phyloP scores from a whole-genome alignment of 1,140 invertebrate genomes.

The Adoxophyes honmai region DNA sequence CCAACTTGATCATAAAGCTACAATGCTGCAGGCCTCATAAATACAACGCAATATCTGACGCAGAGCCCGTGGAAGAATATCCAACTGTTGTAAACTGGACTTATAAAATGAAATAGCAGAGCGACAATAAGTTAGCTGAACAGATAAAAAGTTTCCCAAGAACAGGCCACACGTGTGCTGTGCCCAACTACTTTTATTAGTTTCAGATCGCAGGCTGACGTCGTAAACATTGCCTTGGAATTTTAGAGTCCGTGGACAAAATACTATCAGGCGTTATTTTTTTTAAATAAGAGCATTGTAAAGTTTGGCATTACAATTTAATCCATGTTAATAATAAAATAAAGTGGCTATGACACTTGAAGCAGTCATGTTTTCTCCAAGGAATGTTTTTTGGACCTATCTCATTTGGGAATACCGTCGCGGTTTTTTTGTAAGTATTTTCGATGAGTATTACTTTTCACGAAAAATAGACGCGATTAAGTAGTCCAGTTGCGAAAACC shows the following conservation, averaged over 20 bases:
- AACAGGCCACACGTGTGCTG: constrained; percentile 13
- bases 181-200: constrained; percentile 16
- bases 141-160: constrained; percentile 10
- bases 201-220: not conserved
- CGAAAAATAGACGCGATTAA: too few relatives aligned
- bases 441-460: too few relatives aligned
- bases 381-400: too few relatives aligned
- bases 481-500: too few relatives aligned
- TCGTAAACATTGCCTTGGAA: constrained; percentile 7
- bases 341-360: too few relatives aligned
- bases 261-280: not conserved
- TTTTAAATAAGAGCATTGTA: too few relatives aligned
- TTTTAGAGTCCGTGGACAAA: not conserved
- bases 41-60: constrained; percentile 3
- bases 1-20: constrained; percentile 14
- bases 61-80: not conserved
- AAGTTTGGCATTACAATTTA: too few relatives aligned
- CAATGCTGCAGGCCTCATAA: constrained; percentile 2
- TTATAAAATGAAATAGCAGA: constrained; percentile 14
- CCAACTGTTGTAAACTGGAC: constrained; percentile 5
- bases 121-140: constrained; percentile 5
- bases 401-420: too few relatives aligned
- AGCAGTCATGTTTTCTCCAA: too few relatives aligned
- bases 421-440: too few relatives aligned
- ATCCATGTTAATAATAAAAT: too few relatives aligned